These are phyloP conservation scores for Bradypus variegatus DNA, from an alignment of 2,797 vertebrate species.

Conservation along the genomic window DNA sequence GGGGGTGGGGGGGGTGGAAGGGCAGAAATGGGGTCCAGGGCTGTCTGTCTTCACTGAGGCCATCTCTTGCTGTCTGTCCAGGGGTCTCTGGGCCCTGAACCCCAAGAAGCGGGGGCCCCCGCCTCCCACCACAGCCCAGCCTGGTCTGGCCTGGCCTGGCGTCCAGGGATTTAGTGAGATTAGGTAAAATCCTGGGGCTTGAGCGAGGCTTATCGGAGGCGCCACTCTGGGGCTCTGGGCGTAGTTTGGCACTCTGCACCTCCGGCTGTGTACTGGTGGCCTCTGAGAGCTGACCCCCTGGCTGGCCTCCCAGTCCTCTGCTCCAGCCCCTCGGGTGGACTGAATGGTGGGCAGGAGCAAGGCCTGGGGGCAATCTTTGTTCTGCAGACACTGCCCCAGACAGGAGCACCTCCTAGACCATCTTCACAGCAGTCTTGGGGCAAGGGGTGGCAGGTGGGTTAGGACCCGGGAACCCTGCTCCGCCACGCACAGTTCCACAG, in stretches of 20 bases:
- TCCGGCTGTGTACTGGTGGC: slow-evolving; percentile 28
- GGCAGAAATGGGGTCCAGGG: neutral
- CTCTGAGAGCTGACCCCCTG: neutral
- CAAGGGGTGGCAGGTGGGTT: neutral
- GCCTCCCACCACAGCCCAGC: neutral
- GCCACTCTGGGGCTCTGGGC: slow-evolving; percentile 16
- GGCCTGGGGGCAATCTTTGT: neutral
- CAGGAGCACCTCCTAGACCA: neutral
- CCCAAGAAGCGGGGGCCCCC: neutral
- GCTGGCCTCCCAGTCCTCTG: neutral
- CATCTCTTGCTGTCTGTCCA: neutral
- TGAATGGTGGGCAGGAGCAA: neutral
- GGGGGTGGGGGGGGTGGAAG: neutral
- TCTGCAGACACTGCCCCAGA: neutral
- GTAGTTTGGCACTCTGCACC: neutral
- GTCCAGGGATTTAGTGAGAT: slow-evolving; percentile 40
- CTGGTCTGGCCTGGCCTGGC: neutral
- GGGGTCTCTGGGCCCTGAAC: neutral
- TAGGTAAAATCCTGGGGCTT: slow-evolving; percentile 20
- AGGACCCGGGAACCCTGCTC: neutral
- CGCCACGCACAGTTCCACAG: accelerated
- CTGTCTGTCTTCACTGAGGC: neutral
- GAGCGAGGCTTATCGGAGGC: slow-evolving; percentile 37
- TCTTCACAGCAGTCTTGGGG: no score
- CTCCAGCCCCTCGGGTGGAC: neutral